Evolutionary conservation across 2,888 invertebrate genomes (phyloP), one percentile per base, ranked within the genome.

Genomic region (Acanthosepion lycidas): DNA sequence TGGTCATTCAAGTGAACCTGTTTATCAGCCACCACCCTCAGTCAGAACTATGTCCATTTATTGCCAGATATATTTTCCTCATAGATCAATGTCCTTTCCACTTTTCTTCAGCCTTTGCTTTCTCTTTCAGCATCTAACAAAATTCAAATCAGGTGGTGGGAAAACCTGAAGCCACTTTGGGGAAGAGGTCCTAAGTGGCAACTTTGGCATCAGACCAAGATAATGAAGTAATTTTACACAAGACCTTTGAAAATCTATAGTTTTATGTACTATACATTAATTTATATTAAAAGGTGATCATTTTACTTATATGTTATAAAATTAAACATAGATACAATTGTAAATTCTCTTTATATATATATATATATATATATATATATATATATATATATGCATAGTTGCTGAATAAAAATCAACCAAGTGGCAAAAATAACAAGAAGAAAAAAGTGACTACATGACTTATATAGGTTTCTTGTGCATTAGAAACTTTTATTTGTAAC

Each of bases 31-130:
- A 15, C 78, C 78, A 78, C 78, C 78, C 18, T 78, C 78, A 78
- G 78, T 78, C 23, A 6, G 6, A 28, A 28, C 28, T n/a, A 33
- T 78, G 78, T 78, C 78, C 78, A 78, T 78, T 78, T n/a, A 78
- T n/a, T 78, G 78, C 78, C 78, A 78, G 78, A 78, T 78, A 78
- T 78, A 78, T 78, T 78, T 78, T 78, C 78, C 78, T 78, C 78
- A 18, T 78, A 78, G 78, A 78, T 78, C 78, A 78, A 78, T 78
- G 78, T 78, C 78, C n/a, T 78, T 78, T 33, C 78, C 15, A 78
- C 78, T 78, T 78, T 78, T 78, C 78, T 78, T n/a, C 78, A 78
- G 78, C 33, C 15, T 33, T n/a, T 78, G 78, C 78, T 78, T 33
- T 78, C n/a, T 15, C 78, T 78, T 78, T 78, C 78, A 12, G 78